These are phyloP conservation scores for Diprion similis DNA, from an alignment of 1,140 invertebrate genomes.

Conservation along the genomic window DNA sequence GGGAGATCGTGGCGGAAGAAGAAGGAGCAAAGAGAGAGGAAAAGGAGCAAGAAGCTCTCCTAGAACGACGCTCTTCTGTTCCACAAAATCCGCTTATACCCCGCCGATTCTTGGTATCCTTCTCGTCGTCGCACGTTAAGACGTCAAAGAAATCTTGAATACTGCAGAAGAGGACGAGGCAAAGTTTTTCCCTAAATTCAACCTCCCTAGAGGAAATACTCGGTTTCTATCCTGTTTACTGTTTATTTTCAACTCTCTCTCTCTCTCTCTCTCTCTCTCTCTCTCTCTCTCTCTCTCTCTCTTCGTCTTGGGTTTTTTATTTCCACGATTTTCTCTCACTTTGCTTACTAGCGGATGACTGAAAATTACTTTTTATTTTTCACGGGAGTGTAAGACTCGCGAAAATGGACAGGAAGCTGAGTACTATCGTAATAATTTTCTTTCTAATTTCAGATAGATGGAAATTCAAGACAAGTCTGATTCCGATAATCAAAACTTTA, in stretches of 20 bases:
- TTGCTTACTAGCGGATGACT: neutral
- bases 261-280: neutral
- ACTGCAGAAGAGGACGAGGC: too few relatives aligned
- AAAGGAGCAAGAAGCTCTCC: neutral
- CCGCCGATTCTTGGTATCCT: neutral
- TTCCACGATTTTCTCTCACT: neutral
- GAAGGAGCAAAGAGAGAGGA: neutral
- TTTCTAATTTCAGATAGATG: too few relatives aligned
- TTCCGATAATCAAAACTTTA: too few relatives aligned
- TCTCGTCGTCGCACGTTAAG: conserved; percentile 6
- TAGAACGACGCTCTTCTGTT: conserved; percentile 31
- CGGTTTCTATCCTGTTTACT: too few relatives aligned
- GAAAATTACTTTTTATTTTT: too few relatives aligned
- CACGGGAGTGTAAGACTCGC: too few relatives aligned
- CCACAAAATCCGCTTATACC: conserved; percentile 35
- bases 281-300: neutral
- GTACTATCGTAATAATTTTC: too few relatives aligned
- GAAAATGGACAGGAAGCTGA: too few relatives aligned
- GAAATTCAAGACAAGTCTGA: too few relatives aligned
- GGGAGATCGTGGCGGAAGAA: conserved; percentile 13
- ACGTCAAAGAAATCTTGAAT: conserved; percentile 30
- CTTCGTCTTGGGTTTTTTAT: neutral
- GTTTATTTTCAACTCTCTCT: too few relatives aligned
- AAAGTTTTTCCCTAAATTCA: too few relatives aligned
- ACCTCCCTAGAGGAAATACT: too few relatives aligned